phyloP scores from a whole-genome alignment of 2,888 invertebrate genomes.

The Tetragonula carbonaria region DNA sequence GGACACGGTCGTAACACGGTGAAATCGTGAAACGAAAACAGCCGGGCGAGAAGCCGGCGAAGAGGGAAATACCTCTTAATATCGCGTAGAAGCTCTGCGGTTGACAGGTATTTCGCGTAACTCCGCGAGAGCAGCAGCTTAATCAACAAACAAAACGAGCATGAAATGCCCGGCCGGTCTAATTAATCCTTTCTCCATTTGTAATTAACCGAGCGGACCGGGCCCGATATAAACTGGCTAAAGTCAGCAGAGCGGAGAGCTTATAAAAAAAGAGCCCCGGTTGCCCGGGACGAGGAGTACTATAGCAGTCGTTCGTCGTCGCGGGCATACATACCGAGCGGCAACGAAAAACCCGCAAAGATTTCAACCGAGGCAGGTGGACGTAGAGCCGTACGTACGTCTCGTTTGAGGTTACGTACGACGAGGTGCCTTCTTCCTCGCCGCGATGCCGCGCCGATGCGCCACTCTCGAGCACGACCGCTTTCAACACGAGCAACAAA shows the following conservation, averaged over 20 bases:
- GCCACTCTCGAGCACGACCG: conserved; percentile 9
- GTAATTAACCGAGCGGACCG: background rate
- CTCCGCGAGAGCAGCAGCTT: background rate
- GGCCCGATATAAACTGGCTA: background rate
- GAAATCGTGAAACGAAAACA: background rate
- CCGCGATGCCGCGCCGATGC: background rate
- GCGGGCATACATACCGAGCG: background rate
- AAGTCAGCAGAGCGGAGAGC: background rate
- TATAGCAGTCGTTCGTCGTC: too few species aligned
- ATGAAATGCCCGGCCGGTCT: background rate
- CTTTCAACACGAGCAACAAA: conserved; percentile 41
- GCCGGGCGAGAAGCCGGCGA: too few species aligned
- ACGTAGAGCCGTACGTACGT: conserved; percentile 12
- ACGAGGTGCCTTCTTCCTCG: background rate
- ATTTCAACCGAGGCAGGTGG: conserved; percentile 60
- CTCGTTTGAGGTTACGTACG: conserved; percentile 60
- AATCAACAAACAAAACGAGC: background rate
- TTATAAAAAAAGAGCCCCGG: too few species aligned
- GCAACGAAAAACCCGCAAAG: conserved; percentile 50
- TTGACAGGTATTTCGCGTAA: conserved; percentile 1
- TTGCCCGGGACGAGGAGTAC: too few species aligned
- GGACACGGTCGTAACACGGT: background rate
- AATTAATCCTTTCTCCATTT: background rate
- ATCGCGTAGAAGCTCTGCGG: background rate
- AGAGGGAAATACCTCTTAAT: background rate